Conservation (phyloP, 2,888 invertebrate genomes). For the Seladonia tumulorum region DNA sequence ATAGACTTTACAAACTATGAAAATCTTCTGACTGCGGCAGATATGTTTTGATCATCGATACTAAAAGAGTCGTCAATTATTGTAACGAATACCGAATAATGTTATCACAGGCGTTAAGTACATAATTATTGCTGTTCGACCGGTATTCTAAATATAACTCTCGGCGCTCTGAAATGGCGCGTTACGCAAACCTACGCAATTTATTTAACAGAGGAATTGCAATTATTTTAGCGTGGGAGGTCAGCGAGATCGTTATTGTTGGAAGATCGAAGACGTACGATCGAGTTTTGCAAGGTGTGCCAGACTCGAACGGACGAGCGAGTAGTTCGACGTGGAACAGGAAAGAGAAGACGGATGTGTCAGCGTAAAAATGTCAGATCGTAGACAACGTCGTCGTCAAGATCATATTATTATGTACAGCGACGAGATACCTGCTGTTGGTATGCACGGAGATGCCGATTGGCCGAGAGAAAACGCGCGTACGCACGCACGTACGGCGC, state of each 20-base stretch:
- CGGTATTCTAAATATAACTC: neutral
- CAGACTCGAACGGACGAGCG: neutral
- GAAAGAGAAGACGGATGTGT: conserved; percentile 15
- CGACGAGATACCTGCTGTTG: conserved; percentile 59
- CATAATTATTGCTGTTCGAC: no score
- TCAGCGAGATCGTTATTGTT: neutral
- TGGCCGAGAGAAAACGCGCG: conserved; percentile 70
- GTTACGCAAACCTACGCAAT: neutral
- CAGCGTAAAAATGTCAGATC: conserved; percentile 44
- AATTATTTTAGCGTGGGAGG: neutral
- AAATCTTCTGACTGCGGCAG: no score
- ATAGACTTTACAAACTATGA: no score
- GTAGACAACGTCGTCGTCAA: conserved; percentile 55
- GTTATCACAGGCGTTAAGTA: neutral
- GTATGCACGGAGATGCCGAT: conserved; percentile 67
- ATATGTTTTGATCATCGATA: no score
- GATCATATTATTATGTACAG: conserved; percentile 64
- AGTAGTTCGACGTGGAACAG: neutral
- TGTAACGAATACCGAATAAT: no score
- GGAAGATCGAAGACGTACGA: neutral
- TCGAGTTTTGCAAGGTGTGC: neutral
- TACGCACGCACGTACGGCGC: conserved; percentile 68
- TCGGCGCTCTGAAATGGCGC: neutral
- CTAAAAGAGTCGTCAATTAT: no score
- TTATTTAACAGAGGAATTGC: neutral